Conservation (phyloP, 2,797 vertebrate genomes). For the Bufotes viridis region DNA sequence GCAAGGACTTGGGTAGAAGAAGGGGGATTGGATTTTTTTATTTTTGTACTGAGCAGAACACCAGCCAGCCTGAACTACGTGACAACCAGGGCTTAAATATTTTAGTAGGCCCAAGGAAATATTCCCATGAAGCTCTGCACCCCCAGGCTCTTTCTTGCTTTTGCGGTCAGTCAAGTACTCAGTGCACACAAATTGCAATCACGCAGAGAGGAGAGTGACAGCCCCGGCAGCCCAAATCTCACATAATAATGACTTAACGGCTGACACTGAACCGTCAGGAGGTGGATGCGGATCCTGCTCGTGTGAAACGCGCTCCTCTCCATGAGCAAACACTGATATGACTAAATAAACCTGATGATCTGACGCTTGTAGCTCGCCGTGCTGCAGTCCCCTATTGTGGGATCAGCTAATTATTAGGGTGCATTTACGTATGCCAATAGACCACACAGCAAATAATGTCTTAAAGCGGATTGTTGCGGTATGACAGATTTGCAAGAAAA, state of each 20-base stretch:
- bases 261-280: constrained; percentile 13
- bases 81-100: constrained; percentile 65
- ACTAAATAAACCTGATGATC: not conserved
- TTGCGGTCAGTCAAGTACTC: constrained; percentile 5
- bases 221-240: not conserved
- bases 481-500: no score
- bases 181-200: not conserved
- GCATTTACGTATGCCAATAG: not conserved
- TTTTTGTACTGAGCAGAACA: not conserved
- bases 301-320: not conserved
- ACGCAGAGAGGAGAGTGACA: not conserved
- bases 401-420: not conserved
- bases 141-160: constrained; percentile 16
- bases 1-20: not conserved
- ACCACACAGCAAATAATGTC: not conserved
- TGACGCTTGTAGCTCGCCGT: not conserved
- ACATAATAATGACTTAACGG: constrained; percentile 5
- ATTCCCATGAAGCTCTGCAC: constrained; percentile 45
- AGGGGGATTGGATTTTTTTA: not conserved
- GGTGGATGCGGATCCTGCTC: not conserved
- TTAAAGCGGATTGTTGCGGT: no score
- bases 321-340: not conserved
- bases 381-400: not conserved
- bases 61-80: constrained; percentile 36
- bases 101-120: constrained; percentile 36